Evolutionary conservation across 2,888 invertebrate species (phyloP), one percentile per base, ranked within the genome.

Genomic region (Halictus ligatus): DNA sequence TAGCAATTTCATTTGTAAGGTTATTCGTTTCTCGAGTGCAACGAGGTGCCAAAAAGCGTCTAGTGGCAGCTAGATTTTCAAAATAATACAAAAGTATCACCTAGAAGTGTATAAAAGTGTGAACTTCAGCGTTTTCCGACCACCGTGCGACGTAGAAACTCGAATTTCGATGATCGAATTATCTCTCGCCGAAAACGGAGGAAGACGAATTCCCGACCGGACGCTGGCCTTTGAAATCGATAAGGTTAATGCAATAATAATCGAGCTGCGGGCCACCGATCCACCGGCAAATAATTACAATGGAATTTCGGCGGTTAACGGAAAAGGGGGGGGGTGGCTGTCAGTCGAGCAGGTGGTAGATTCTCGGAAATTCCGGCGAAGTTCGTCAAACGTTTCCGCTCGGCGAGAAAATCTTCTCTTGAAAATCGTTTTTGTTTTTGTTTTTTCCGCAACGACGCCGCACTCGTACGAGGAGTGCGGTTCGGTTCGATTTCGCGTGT

Each of bases 231-330:
- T 78, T 71, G 84, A 50, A 78, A 84, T 84, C 84, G 75, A 84
- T 84, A 84, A 64, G 60, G 75, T 74, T 75, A 78, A 84, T 84
- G 75, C 60, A 84, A 84, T 78, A 84, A 75, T 84, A 84, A 84
- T 84, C 25, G n/a, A 25, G n/a, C 67, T 21, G 46, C 50, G 21
- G 69, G 54, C 35, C 40, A 67, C 75, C 12, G 75, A 75, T 84
- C 85, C 85, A 85, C 77, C 74, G 80, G 80, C 74, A 85, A 85
- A 80, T 85, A 85, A 85, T 85, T 77, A 85, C 85, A 85, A 85
- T 85, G 77, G 85, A 85, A 74, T 85, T 85, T 73, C 85, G 35
- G 80, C 21, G 76, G 80, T 85, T 71, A 60, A 21, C 69, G 77
- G 85, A 74, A 85, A 85, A 85, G 85, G 85, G 60, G 50, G 50